Conservation (phyloP, 2,113 vertebrate genomes). For the Tiliqua scincoides region DNA sequence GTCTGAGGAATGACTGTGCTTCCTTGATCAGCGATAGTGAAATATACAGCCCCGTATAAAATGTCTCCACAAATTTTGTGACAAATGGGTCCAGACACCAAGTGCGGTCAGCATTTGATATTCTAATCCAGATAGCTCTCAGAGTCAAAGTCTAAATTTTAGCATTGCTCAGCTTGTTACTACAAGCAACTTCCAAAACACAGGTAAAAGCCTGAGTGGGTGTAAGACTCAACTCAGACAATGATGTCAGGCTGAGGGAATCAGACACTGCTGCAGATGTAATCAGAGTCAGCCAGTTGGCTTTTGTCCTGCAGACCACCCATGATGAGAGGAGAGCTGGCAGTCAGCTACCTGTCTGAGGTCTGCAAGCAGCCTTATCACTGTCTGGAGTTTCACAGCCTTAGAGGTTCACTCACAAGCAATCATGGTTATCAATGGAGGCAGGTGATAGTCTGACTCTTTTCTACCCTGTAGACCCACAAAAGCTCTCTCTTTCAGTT, state of each 20-base stretch:
- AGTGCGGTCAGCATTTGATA: not conserved
- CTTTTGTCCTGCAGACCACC: conserved; percentile 48
- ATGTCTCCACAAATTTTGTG: too few relatives aligned
- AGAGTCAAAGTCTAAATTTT: conserved; percentile 32
- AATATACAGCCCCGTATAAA: too few relatives aligned
- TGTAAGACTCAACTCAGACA: conserved; percentile 40
- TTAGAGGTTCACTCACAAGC: not conserved
- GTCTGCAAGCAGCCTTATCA: not conserved
- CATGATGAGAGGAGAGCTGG: not conserved
- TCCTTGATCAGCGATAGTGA: not conserved
- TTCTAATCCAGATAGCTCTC: not conserved
- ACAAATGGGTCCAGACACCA: not conserved
- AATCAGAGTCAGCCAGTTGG: not conserved
- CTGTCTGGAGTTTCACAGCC: not conserved
- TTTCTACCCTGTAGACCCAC: not conserved
- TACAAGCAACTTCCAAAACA: conserved; percentile 44
- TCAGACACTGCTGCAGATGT: not conserved
- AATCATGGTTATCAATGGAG: not conserved
- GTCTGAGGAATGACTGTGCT: not conserved
- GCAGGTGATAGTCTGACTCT: not conserved
- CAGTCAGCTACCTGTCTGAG: not conserved
- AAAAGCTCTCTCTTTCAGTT: not conserved
- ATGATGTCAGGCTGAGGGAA: conserved; percentile 52
- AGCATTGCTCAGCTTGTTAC: conserved; percentile 53
- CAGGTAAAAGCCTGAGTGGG: conserved; percentile 60